Evolutionary conservation across 2,113 vertebrate genomes (phyloP), one percentile per base, ranked within the genome.

Genomic region (Bufo bufo): DNA sequence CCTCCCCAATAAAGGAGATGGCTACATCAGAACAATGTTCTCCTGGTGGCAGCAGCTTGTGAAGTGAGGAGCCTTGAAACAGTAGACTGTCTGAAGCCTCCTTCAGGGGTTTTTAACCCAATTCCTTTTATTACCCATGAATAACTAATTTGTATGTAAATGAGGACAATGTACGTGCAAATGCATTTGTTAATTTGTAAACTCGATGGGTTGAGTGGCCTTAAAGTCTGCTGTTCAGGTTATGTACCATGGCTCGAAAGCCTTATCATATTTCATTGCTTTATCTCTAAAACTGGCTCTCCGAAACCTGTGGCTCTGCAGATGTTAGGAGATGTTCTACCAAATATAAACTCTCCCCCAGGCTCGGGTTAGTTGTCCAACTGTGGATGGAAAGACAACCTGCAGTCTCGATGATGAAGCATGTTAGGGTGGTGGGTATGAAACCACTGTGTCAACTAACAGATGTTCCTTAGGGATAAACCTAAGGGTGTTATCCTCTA

Each of bases 91-190:
- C 45, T 77, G 59, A 83, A 82, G 63, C 66, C 69, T 77, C 86
- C 86, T 83, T 88, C 54, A 88, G 86, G 85, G 79, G 58, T 61
- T 82, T 83, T 88, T 83, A 88, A 82, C 86, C 86, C 81, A 69
- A 83, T 88, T 77, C 74, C 71, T 83, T 88, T 88, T 88, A 88
- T 88, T 83, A 81, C 69, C 47, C 61, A 77, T 75, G 86, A 88
- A 88, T 83, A 88, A 88, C 80, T 88, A 88, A 88, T 88, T 61
- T 88, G 69, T 83, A 88, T 88, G 86, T 72, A 88, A 83, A 88
- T 88, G 12, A 77, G 69, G 66, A 61, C 69, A 88, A 83, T 52
- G 86, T 83, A 20, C 71, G 79, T 88, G 80, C 86, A 75, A 88
- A 77, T 75, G 79, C 43, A 58, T 87, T 80, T 87, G 77, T 80